Percentiles rank a stretch among this genome's conserved stretches.
phyloP scores from a whole-genome alignment of 2,113 vertebrate genomes.

The Hippolais icterina region DNA sequence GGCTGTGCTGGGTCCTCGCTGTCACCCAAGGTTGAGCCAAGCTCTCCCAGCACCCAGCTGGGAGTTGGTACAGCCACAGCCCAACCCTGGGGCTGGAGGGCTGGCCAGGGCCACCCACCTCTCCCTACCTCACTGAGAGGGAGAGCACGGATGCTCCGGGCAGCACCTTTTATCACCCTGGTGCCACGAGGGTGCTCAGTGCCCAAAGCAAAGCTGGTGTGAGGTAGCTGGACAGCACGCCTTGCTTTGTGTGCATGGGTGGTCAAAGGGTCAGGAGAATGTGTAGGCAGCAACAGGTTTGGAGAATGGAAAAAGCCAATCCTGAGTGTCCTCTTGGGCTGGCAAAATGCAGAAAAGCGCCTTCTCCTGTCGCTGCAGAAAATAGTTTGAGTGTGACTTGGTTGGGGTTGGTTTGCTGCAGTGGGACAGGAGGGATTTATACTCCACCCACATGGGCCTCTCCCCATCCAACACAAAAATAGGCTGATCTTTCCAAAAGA shows the following conservation, averaged over 20 bases:
- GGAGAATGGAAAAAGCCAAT: not conserved
- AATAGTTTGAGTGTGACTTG: constrained; percentile 40
- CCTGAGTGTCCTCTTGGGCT: not conserved
- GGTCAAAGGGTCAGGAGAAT: not conserved
- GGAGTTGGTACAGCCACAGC: accelerated
- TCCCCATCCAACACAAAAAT: not conserved
- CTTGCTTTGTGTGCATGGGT: not conserved
- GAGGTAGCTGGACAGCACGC: not conserved
- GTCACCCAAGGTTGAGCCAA: not conserved
- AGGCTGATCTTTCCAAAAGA: constrained; percentile 22
- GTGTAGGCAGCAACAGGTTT: not conserved
- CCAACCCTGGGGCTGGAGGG: not conserved
- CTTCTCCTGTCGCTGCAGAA: not conserved
- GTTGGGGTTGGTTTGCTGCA: constrained; percentile 10
- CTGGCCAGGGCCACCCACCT: accelerated
- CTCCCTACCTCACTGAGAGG: not conserved
- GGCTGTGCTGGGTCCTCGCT: accelerated
- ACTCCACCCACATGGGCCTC: constrained; percentile 25
- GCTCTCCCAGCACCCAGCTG: not conserved
- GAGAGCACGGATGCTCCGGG: accelerated
- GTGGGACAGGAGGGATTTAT: constrained; percentile 37
- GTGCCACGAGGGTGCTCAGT: not conserved
- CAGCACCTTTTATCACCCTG: not conserved
- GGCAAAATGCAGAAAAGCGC: not conserved
- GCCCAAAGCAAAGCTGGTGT: not conserved